A percentile compares a stretch with the other conserved stretches of the same genome.
phyloP scores from a whole-genome alignment of 2,888 invertebrate species.

The Rhynchonema sp. region DNA sequence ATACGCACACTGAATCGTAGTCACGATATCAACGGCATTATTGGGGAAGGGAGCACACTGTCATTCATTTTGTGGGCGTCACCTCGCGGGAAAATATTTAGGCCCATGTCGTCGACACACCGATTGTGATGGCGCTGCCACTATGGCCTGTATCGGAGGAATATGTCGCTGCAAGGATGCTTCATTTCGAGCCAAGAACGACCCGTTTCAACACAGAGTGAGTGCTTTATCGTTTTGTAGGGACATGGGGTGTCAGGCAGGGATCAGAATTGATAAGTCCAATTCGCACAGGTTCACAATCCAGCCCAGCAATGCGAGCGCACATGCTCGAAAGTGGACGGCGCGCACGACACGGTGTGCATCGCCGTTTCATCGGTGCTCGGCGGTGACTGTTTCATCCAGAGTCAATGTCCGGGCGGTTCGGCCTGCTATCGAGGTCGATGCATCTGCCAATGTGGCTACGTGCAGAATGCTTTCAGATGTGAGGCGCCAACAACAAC shows the following conservation, averaged over 20 bases:
- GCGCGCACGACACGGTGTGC: not conserved
- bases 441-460: slow-evolving; percentile 3
- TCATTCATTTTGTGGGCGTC: too few relatives aligned
- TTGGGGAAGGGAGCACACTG: too few relatives aligned
- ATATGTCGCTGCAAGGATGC: not conserved
- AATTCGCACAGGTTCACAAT: too few relatives aligned
- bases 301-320: not conserved
- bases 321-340: not conserved
- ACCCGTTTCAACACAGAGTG: not conserved
- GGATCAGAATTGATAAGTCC: too few relatives aligned
- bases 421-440: slow-evolving; percentile 7
- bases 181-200: not conserved
- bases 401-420: slow-evolving; percentile 21
- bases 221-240: too few relatives aligned
- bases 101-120: too few relatives aligned
- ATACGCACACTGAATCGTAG: too few relatives aligned
- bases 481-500: not conserved
- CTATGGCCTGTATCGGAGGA: not conserved
- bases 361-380: not conserved
- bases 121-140: not conserved
- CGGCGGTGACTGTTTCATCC: not conserved
- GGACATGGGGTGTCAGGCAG: too few relatives aligned
- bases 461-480: not conserved
- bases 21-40: too few relatives aligned
- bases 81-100: too few relatives aligned